Base-by-base conservation (phyloP, 2,888 invertebrate genomes). In the Quadriops clusia region DNA sequence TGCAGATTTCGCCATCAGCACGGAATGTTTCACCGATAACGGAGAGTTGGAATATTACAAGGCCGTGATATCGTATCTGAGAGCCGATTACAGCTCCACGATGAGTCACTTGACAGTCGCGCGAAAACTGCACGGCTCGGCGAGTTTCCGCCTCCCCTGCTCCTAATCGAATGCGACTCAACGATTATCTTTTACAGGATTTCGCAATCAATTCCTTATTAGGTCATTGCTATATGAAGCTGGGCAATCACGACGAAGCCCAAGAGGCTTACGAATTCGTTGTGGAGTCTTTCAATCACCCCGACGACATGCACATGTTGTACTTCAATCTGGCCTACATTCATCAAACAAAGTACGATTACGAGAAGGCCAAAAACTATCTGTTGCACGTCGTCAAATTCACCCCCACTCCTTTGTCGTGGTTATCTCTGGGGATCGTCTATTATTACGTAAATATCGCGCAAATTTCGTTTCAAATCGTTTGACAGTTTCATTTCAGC, bases 381-480 rank as follows among this genome's bases (percentile, higher is more conserved):
- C 35, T 59, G 6, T 38, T 60, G 13, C 33, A 47, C 7, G 53
- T 57, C 5, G 56, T 57, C 34, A 58, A 59, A 31, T 28, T 37
- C 9, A 45, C 47, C 27, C 54, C 58, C 4, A 54, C 60, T 1
- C 55, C 61, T 3, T 53, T 51, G 28, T 49, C 54, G 2, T 62
- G 61, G 63, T n/a, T n/a, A n/a, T n/a, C n/a, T n/a, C n/a, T n/a
- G n/a, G n/a, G n/a, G n/a, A n/a, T n/a, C n/a, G n/a, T n/a, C n/a
- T n/a, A n/a, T n/a, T 4, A 28, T 28, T 10, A 26, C 27, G 15
- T 8, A 26, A n/a, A n/a, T n/a, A 23, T 26, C n/a, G n/a, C n/a
- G n/a, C n/a, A n/a, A n/a, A n/a, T n/a, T n/a, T n/a, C n/a, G n/a
- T n/a, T n/a, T n/a, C n/a, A n/a, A n/a, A n/a, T n/a, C n/a, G n/a